phyloP scores from a whole-genome alignment of 2,113 vertebrate species.

The Azemiops feae region DNA sequence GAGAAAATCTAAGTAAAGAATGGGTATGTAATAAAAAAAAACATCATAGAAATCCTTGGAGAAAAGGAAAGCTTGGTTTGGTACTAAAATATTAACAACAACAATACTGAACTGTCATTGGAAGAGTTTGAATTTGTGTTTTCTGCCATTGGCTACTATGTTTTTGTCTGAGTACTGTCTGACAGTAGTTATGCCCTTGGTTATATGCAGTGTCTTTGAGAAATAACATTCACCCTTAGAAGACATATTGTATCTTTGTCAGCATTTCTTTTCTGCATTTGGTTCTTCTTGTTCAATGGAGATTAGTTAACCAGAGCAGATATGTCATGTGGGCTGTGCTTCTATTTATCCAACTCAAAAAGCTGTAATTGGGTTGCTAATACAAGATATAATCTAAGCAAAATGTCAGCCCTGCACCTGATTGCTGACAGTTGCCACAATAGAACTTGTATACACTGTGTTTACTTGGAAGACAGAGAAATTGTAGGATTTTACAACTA shows the following conservation, averaged over 20 bases:
- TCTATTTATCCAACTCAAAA: constrained; percentile 10
- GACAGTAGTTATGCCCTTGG: not conserved
- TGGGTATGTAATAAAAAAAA: not conserved
- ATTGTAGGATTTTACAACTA: constrained; percentile 29
- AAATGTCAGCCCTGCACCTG: constrained; percentile 33
- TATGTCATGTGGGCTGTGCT: not conserved
- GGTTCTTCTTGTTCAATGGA: not conserved
- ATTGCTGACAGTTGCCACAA: constrained; percentile 25
- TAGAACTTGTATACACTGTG: constrained; percentile 12
- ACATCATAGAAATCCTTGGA: not conserved
- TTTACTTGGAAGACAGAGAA: constrained; percentile 28
- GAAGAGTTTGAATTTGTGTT: not conserved
- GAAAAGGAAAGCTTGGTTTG: not conserved
- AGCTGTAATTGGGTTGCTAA: constrained; percentile 24
- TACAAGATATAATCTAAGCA: constrained; percentile 14
- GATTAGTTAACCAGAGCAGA: constrained; percentile 3
- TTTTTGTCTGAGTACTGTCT: not conserved
- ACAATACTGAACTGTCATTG: not conserved
- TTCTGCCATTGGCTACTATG: not conserved
- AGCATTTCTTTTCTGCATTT: constrained; percentile 8
- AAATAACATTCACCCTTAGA: not conserved
- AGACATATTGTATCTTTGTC: not conserved
- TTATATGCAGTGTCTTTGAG: not conserved
- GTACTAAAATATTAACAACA: not conserved
- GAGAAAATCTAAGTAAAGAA: not conserved